Percentiles rank a stretch among this genome's conserved stretches.
Evolutionary conservation across 2,888 invertebrate species (phyloP).

Genomic region (Aricia artaxerxes): DNA sequence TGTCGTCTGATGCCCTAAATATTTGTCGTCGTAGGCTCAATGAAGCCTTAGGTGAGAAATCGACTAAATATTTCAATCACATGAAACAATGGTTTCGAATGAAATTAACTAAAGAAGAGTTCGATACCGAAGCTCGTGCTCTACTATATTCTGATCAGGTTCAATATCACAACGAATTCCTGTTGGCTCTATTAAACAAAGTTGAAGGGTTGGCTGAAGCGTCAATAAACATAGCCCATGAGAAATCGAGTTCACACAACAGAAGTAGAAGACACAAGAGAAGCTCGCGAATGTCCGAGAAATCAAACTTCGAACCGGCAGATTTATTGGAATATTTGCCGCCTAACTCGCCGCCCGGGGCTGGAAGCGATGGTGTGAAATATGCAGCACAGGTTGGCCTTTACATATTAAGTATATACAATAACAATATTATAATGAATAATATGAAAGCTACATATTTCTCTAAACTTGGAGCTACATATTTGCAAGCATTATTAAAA

Average conservation of each 20-base stretch:
- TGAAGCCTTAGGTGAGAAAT: constrained; percentile 84
- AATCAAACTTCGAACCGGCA: constrained; percentile 81
- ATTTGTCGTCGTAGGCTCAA: constrained; percentile 82
- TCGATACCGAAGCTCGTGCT: constrained; percentile 88
- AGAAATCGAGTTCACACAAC: constrained; percentile 66
- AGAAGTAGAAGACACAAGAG: constrained; percentile 75
- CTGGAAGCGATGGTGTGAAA: constrained; percentile 74
- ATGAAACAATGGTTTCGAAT: constrained; percentile 89
- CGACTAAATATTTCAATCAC: constrained; percentile 85
- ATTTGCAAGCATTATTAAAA: not conserved
- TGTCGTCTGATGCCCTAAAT: constrained; percentile 75
- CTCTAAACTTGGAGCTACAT: not conserved
- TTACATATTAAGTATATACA: not conserved
- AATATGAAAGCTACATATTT: too few species aligned
- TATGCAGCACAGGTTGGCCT: constrained; percentile 69
- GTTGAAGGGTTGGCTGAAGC: constrained; percentile 79
- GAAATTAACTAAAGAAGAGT: constrained; percentile 90
- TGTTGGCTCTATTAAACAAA: constrained; percentile 89
- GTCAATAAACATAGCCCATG: constrained; percentile 67
- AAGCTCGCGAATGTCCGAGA: constrained; percentile 78
- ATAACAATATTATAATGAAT: too few species aligned
- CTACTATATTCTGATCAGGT: constrained; percentile 87
- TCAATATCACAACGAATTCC: constrained; percentile 91
- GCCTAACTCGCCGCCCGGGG: constrained; percentile 75
- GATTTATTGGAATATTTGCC: constrained; percentile 82